These are phyloP conservation scores for Prinia subflava DNA, from an alignment of 2,113 vertebrate species.

Conservation along the genomic window DNA sequence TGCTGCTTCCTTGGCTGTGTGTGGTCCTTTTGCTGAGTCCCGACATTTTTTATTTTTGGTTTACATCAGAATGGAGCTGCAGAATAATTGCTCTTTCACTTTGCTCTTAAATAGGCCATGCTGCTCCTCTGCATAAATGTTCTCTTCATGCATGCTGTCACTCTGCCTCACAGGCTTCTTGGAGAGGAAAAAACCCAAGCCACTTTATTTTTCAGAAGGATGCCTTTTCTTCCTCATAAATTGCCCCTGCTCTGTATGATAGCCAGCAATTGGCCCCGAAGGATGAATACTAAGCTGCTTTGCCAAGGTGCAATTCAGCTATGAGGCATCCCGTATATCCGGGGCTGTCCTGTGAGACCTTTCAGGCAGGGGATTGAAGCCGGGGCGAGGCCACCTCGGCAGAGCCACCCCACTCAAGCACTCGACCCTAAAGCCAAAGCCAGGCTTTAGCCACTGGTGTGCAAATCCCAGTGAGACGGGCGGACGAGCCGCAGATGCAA, in stretches of 20 bases:
- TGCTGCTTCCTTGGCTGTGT: neutral
- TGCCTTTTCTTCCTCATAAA: neutral
- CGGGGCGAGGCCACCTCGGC: neutral
- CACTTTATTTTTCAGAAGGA: neutral
- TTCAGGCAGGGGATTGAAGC: neutral
- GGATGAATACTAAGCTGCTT: constrained; percentile 16
- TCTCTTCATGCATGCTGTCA: constrained; percentile 5
- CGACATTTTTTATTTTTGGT: neutral
- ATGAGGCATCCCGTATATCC: neutral
- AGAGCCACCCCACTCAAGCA: neutral
- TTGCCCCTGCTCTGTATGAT: neutral
- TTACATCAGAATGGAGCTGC: constrained; percentile 24
- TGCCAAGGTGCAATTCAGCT: constrained; percentile 1
- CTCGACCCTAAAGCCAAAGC: neutral
- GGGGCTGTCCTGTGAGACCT: neutral
- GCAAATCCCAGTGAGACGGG: neutral
- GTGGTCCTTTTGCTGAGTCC: neutral
- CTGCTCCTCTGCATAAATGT: constrained; percentile 7
- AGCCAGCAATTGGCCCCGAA: neutral
- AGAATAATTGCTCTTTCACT: constrained; percentile 45
- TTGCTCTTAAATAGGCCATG: constrained; percentile 30
- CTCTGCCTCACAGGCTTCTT: neutral
- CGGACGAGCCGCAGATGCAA: rapidly evolving
- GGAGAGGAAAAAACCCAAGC: neutral
- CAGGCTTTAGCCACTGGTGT: neutral